Evolutionary conservation across 2,888 invertebrate genomes (phyloP).

Genomic region (Drosophila demipolita): DNA sequence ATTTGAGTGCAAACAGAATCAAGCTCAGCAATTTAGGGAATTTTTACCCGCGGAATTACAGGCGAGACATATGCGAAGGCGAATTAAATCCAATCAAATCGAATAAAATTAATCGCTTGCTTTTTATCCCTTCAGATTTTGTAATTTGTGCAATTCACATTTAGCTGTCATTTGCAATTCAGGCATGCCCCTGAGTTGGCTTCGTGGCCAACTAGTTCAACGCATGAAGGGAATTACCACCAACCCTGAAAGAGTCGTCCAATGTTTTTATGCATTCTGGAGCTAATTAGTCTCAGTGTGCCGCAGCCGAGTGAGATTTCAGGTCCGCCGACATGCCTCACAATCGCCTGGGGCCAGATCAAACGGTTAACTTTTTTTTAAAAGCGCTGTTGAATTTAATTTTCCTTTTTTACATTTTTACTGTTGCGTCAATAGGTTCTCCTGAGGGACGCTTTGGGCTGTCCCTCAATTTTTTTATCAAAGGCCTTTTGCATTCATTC

Average conservation of each 20-base stretch:
- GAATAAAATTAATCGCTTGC: slow-evolving; percentile 21
- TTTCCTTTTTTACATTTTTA: slow-evolving; percentile 1
- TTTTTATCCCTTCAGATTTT: slow-evolving; percentile 13
- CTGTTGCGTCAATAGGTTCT: neutral
- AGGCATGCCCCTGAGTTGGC: slow-evolving; percentile 11
- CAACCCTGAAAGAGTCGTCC: neutral
- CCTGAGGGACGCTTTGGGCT: slow-evolving; percentile 1
- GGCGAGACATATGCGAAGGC: slow-evolving; percentile 15
- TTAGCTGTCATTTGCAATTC: slow-evolving; percentile 27
- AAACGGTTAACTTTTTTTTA: slow-evolving; percentile 53
- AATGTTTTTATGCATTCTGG: slow-evolving; percentile 21
- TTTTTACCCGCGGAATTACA: slow-evolving; percentile 8
- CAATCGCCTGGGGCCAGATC: slow-evolving; percentile 66
- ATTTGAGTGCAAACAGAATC: slow-evolving; percentile 71
- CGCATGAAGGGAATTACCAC: slow-evolving; percentile 50
- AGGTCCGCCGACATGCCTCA: slow-evolving; percentile 45
- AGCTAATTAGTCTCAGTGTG: slow-evolving; percentile 45
- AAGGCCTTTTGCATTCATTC: slow-evolving; percentile 6
- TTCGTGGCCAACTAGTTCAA: slow-evolving; percentile 62
- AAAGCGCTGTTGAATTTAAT: neutral
- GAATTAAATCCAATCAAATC: slow-evolving; percentile 65
- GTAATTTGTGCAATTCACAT: slow-evolving; percentile 17
- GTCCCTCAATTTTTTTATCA: neutral
- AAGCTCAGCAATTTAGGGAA: slow-evolving; percentile 30
- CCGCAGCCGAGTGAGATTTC: slow-evolving; percentile 16